Base-by-base conservation (phyloP, 1,140 invertebrate species). In the Scaptomyza hsui region DNA sequence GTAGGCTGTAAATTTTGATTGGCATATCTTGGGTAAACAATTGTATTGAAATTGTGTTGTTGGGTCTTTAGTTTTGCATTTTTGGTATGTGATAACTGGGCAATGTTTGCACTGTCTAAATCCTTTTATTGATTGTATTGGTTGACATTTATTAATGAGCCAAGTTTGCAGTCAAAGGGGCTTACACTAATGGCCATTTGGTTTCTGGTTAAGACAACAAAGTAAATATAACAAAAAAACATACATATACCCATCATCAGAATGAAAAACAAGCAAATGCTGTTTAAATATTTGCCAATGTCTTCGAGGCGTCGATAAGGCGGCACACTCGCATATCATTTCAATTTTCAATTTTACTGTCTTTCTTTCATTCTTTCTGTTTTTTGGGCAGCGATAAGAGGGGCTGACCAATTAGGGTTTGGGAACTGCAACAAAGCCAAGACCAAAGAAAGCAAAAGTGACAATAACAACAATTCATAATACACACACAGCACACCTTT, bases 91-190 rank as follows among this genome's bases (percentile, higher is more conserved):
- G 41, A 19, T 29, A 32, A 47, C 26, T 56, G 16, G 45, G 44
- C 42, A 44, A 51, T 59, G 68, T 72, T 63, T 80, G 64, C 39
- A 78, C 81, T 85, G 81, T 85, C 81, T 68, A 78, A 86, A 86
- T 85, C 81, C 81, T 71, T 82, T 86, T 86, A 86, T 86, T 86
- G 82, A 86, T 86, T 81, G 81, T 72, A 86, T 74, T 77, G 53
- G 41, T 42, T 77, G 75, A 80, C 80, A 85, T 70, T 77, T 64
- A 86, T 77, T 86, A 80, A 85, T 80, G 76, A 86, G 61, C 59
- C 39, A 15, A 18, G 49, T 45, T 59, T 56, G 71, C 57, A 44
- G 39, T n/a, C 44, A 42, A 29, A 29, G 57, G 60, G 81, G 81
- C 80, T 86, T 86, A 88, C 7, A 63, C 73, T 77, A 86, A 85